Conservation (phyloP, 2,113 vertebrate species). For the Dipodomys merriami region DNA sequence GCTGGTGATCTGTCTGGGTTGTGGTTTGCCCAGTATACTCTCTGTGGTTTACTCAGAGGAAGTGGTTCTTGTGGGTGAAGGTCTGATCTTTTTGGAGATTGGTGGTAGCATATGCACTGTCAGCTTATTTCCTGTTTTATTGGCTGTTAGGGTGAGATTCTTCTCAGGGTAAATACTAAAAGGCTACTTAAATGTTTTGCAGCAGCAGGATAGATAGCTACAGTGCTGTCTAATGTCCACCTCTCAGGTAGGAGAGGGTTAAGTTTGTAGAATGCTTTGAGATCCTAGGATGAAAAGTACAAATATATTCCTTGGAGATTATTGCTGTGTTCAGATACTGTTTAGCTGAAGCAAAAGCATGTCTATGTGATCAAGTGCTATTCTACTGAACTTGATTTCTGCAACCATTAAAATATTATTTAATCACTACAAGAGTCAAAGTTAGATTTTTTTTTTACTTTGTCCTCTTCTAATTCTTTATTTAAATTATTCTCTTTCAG, state of each 20-base stretch:
- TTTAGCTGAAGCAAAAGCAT: conserved; percentile 42
- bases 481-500: neutral
- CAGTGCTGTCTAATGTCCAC: conserved; percentile 15
- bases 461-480: neutral
- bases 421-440: conserved; percentile 38
- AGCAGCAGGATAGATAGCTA: conserved; percentile 1
- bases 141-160: conserved; percentile 57
- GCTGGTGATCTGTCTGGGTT: conserved; percentile 56
- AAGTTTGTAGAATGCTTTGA: conserved; percentile 55
- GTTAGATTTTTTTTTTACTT: neutral
- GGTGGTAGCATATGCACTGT: conserved; percentile 68
- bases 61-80: conserved; percentile 85
- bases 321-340: neutral
- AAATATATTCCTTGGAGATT: conserved; percentile 39
- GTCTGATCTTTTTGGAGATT: conserved; percentile 80
- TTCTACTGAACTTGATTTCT: conserved; percentile 11
- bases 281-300: conserved; percentile 29
- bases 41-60: conserved; percentile 83
- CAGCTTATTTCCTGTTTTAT: conserved; percentile 74
- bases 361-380: neutral
- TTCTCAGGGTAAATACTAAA: conserved; percentile 58
- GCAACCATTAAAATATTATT: conserved; percentile 43
- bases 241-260: neutral
- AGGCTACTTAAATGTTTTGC: conserved; percentile 36
- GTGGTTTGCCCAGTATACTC: conserved; percentile 81